A percentile compares a stretch with the other conserved stretches of the same genome.
Conservation (phyloP, 92 coral and sea anemone species). For the Pocillopora grandis region DNA sequence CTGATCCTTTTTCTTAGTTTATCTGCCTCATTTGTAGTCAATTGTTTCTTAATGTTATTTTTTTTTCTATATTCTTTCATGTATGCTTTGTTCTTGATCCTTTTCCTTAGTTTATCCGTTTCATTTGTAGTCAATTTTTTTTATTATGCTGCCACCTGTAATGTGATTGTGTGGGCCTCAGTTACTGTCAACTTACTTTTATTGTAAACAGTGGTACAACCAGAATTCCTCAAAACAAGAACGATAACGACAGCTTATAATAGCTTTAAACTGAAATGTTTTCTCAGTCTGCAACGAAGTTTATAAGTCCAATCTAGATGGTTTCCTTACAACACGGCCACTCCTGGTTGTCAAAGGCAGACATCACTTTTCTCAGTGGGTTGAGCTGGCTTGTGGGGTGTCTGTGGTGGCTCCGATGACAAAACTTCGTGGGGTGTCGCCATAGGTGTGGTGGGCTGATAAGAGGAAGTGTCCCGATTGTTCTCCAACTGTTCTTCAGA, state of each 20-base stretch:
- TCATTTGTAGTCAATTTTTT: not conserved
- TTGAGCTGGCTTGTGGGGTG: too few relatives aligned
- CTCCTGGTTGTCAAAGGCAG: constrained; percentile 35
- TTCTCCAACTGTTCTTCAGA: constrained; percentile 15
- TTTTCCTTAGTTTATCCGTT: not conserved
- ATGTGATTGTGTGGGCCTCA: not conserved
- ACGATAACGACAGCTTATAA: not conserved
- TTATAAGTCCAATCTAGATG: constrained; percentile 35
- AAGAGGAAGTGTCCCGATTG: not conserved
- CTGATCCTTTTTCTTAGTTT: not conserved
- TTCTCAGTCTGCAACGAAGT: not conserved
- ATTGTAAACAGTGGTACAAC: too few relatives aligned
- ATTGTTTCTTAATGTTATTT: too few relatives aligned
- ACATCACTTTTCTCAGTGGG: not conserved
- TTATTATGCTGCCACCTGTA: not conserved
- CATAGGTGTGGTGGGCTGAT: too few relatives aligned
- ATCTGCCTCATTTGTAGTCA: not conserved
- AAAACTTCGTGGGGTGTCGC: too few relatives aligned
- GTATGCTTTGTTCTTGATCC: not conserved
- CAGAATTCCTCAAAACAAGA: not conserved
- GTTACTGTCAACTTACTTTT: not conserved
- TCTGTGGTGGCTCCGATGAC: too few relatives aligned
- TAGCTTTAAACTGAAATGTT: not conserved
- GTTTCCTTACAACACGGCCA: constrained; percentile 41
- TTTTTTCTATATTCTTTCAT: not conserved